Conservation (phyloP, 2,888 invertebrate species). For the Hemithea aestivaria region DNA sequence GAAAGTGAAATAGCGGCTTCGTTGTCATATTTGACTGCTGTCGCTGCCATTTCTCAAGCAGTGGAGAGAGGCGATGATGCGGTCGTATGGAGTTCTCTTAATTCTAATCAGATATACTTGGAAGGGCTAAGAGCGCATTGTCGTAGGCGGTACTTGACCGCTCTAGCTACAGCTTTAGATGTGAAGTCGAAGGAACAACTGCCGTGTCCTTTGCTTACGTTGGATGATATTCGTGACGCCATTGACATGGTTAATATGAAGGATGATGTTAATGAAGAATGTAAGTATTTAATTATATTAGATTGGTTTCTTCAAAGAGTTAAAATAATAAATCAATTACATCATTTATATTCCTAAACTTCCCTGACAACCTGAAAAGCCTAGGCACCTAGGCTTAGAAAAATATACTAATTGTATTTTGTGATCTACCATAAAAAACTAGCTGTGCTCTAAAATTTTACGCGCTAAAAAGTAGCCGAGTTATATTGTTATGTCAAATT, state of each 20-base stretch:
- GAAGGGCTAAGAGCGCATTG: constrained; percentile 77
- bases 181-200: constrained; percentile 71
- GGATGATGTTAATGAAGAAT: constrained; percentile 79
- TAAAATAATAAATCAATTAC: too few species aligned
- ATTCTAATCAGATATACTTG: constrained; percentile 66
- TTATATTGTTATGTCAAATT: too few species aligned
- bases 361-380: too few species aligned
- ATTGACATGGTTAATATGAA: constrained; percentile 82
- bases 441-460: too few species aligned
- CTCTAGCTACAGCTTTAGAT: constrained; percentile 62
- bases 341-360: too few species aligned
- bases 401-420: too few species aligned
- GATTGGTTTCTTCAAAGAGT: too few species aligned
- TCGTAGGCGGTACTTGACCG: constrained; percentile 75
- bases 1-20: constrained; percentile 82
- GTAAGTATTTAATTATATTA: constrained; percentile 64
- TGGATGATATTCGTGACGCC: constrained; percentile 82
- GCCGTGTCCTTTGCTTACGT: constrained; percentile 80
- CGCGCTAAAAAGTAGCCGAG: too few species aligned
- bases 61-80: constrained; percentile 80
- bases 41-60: constrained; percentile 82
- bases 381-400: too few species aligned
- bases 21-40: constrained; percentile 76
- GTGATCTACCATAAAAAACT: too few species aligned
- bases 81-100: constrained; percentile 76